These are phyloP conservation scores for Erithacus rubecula DNA, from an alignment of 2,797 vertebrate species.

Conservation along the genomic window DNA sequence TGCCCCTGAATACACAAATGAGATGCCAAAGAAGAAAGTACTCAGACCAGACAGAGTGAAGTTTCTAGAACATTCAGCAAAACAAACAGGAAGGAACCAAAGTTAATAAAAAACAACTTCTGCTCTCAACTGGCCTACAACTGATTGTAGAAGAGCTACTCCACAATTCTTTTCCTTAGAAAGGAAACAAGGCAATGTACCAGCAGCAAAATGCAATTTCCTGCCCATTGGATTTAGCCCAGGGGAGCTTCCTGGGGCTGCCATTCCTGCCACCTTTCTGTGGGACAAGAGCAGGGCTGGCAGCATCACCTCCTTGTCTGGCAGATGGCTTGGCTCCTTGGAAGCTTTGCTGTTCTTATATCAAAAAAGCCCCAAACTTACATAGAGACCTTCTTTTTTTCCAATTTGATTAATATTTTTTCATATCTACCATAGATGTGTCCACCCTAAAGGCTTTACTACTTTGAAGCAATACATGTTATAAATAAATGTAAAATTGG, in stretches of 20 bases:
- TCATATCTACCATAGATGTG: not conserved
- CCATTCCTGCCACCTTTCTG: not conserved
- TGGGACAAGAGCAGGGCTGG: not conserved
- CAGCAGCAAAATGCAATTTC: not conserved
- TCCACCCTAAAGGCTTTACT: not conserved
- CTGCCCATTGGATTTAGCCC: not conserved
- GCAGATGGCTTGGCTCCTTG: not conserved
- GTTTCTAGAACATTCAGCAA: not conserved
- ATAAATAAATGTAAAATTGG: not conserved
- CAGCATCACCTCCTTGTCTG: not conserved
- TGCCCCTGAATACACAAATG: slow-evolving; percentile 1
- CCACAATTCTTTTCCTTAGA: not conserved
- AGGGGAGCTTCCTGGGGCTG: not conserved
- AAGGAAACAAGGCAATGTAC: not conserved
- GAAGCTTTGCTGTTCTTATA: not conserved
- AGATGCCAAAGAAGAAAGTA: not conserved
- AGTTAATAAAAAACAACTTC: not conserved
- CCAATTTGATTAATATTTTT: not conserved
- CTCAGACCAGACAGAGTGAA: not conserved
- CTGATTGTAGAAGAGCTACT: not conserved
- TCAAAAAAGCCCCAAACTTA: not conserved
- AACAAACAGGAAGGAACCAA: not conserved
- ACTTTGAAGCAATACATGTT: not conserved
- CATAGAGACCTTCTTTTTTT: not conserved
- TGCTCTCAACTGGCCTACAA: not conserved